Evolutionary conservation across 53 echinoderm and acorn worm genomes (phyloP), one percentile per base, ranked within the genome.

Genomic region (Holothuria leucospilota): DNA sequence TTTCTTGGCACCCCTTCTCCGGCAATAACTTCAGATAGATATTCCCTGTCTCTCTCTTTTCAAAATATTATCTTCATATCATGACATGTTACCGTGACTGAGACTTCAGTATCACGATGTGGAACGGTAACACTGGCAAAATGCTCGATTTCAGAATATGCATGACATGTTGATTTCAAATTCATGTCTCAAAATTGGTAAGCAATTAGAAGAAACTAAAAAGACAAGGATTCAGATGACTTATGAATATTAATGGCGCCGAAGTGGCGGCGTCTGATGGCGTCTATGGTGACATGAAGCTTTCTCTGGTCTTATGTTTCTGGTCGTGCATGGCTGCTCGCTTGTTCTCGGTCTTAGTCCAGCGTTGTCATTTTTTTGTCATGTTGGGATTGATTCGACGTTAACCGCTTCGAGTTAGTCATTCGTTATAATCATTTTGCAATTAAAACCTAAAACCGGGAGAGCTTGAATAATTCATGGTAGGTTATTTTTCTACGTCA

Each of bases 211-310:
- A 52, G 52, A 52, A 51, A 49, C 75, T 75, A 51, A 51, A 51
- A 75, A 75, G 24, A 75, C 25, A 51, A 75, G 75, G 75, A 75
- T 75, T 75, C 75, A 75, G 52, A 75, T 75, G 75, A 75, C 75
- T 75, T 75, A 75, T 75, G 75, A 75, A 75, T 75, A 75, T 75
- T 75, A 51, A 75, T 75, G 75, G 75, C 75, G 75, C 75, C 75
- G 25, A 75, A 75, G 51, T 75, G 75, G 75, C 75, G 75, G 75
- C 75, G 75, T 75, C 75, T 75, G 75, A 75, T 75, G 75, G 75
- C 75, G 75, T 75, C 75, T 75, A 51, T 53, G 20, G 9, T 75
- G 75, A 75, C 75, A 75, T 51, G 75, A 27, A 75, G 75, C 75
- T 51, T 24, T 75, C 52, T 27, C 49, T 24, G n/a, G 51, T 51